These are phyloP conservation scores for Stenopsyche tienmushanensis DNA, from an alignment of 1,140 invertebrate genomes.

Conservation along the genomic window DNA sequence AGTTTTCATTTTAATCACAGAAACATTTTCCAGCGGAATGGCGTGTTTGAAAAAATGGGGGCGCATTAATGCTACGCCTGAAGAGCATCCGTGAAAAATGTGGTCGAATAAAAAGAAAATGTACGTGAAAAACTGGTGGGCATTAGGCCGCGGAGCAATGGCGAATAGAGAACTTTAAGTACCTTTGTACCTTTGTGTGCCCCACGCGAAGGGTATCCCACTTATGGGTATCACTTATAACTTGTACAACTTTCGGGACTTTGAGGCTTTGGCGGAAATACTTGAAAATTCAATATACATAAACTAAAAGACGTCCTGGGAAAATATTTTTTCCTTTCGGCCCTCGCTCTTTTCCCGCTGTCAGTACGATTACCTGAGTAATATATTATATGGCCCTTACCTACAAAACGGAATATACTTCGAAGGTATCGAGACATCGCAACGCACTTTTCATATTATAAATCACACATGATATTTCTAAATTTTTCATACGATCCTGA, in stretches of 20 bases:
- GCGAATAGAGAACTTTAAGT: background rate
- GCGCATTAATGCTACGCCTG: slow-evolving; percentile 6
- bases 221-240: too few species aligned
- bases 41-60: slow-evolving; percentile 6
- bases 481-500: background rate
- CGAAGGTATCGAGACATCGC: too few species aligned
- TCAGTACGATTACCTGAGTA: too few species aligned
- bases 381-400: too few species aligned
- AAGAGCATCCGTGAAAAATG: background rate
- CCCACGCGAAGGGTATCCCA: background rate
- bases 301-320: too few species aligned
- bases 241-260: too few species aligned
- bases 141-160: slow-evolving; percentile 1
- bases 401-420: too few species aligned
- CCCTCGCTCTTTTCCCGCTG: too few species aligned
- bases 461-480: background rate
- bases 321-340: too few species aligned
- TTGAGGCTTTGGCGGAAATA: too few species aligned
- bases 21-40: slow-evolving; percentile 12
- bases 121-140: slow-evolving; percentile 6
- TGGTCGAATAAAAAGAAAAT: slow-evolving; percentile 9
- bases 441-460: too few species aligned
- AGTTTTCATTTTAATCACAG: slow-evolving; percentile 27
- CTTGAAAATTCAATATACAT: too few species aligned
- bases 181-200: background rate